Evolutionary conservation across 2,888 invertebrate species (phyloP).

Genomic region (Drosophila koepferae): DNA sequence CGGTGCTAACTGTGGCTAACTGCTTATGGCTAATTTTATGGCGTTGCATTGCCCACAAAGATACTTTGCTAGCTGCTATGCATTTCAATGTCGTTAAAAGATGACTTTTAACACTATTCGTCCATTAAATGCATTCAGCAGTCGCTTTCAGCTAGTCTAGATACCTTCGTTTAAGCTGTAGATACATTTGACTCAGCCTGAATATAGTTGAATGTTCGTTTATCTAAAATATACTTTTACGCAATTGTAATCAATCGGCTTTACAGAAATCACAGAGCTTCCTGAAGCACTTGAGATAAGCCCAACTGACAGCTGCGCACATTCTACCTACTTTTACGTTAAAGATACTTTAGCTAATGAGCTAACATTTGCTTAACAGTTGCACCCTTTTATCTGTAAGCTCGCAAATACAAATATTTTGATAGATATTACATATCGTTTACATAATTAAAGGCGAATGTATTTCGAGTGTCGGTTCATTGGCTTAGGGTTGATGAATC

Average conservation of each 20-base stretch:
- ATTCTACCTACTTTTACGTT: not conserved
- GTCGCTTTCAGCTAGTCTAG: not conserved
- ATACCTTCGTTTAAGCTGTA: not conserved
- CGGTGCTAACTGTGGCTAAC: not conserved
- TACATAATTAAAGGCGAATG: not conserved
- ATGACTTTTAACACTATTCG: not conserved
- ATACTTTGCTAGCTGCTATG: conserved; percentile 1
- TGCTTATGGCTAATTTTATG: conserved; percentile 13
- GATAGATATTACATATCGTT: not conserved
- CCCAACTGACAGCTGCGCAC: too few species aligned
- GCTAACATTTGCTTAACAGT: not conserved
- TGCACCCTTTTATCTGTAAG: not conserved
- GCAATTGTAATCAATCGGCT: not conserved
- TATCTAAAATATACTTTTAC: not conserved
- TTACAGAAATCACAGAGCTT: too few species aligned
- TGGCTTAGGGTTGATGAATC: not conserved
- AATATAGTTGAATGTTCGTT: not conserved
- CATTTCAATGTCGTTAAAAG: not conserved
- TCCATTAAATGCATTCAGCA: not conserved
- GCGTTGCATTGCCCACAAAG: not conserved
- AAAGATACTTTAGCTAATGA: not conserved
- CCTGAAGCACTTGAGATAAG: not conserved
- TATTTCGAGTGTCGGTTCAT: not conserved
- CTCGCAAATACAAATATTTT: not conserved
- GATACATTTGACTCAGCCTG: not conserved